A percentile compares a stretch with the other conserved stretches of the same genome.
These are phyloP conservation scores for Isurus oxyrinchus DNA, from an alignment of 2,113 vertebrate genomes.

Conservation along the genomic window DNA sequence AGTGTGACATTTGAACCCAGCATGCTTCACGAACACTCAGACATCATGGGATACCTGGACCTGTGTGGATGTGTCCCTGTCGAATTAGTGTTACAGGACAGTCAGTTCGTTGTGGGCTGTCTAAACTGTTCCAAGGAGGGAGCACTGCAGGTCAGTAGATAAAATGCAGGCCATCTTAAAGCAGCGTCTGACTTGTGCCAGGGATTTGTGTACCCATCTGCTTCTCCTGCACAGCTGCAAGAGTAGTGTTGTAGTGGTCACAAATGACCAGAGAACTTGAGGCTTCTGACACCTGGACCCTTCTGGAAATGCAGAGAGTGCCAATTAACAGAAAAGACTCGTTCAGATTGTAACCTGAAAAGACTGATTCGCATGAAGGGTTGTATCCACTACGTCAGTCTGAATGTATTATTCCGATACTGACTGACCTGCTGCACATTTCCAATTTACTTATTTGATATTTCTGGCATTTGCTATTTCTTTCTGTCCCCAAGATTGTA, in stretches of 20 bases:
- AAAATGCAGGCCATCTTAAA: neutral
- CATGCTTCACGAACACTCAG: conserved; percentile 62
- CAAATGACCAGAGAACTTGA: neutral
- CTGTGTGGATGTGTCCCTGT: conserved; percentile 54
- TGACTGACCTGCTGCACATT: neutral
- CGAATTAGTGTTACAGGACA: conserved; percentile 65
- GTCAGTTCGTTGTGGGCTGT: conserved; percentile 56
- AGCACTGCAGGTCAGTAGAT: conserved; percentile 50
- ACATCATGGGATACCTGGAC: conserved; percentile 65
- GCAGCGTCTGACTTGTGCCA: neutral
- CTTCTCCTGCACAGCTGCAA: neutral
- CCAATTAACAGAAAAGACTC: no score
- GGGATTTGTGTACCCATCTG: neutral
- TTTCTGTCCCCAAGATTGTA: neutral
- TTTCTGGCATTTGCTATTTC: neutral
- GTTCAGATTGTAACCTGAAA: neutral
- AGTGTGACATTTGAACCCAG: conserved; percentile 57
- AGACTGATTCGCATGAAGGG: neutral
- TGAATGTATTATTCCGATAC: neutral
- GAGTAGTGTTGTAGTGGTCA: neutral
- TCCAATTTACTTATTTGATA: neutral
- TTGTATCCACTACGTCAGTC: neutral
- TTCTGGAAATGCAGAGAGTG: neutral
- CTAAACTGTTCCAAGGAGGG: conserved; percentile 61
- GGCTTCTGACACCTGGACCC: neutral